Evolutionary conservation across 2,113 vertebrate genomes (phyloP).

Genomic region (Boleophthalmus pectinirostris): DNA sequence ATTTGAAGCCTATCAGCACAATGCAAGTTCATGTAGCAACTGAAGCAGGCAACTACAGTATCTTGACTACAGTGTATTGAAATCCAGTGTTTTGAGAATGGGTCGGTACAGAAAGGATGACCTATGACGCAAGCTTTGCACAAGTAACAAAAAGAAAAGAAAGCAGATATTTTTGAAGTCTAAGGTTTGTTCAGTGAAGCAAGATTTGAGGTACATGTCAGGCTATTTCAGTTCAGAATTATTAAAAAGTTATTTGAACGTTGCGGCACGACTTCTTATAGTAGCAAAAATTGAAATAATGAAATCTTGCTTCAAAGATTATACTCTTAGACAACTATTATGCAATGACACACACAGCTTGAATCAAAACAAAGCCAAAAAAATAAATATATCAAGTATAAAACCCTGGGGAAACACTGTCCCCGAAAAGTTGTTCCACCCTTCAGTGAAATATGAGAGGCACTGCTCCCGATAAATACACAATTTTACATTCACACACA

Average conservation of each 20-base stretch:
- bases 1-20: slow-evolving; percentile 3
- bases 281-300: neutral
- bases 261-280: neutral
- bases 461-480: slow-evolving; percentile 96
- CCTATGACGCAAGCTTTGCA: neutral
- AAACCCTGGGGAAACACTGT: slow-evolving; percentile 98
- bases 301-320: neutral
- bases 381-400: slow-evolving; percentile 74
- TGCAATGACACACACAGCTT: neutral
- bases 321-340: neutral
- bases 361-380: slow-evolving; percentile 16
- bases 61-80: slow-evolving; percentile 1
- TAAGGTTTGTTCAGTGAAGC: neutral
- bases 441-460: slow-evolving; percentile 93
- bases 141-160: neutral
- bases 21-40: slow-evolving; percentile 3
- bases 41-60: neutral
- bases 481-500: slow-evolving; percentile 69
- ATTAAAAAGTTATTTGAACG: neutral
- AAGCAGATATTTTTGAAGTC: neutral
- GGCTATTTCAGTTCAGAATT: neutral
- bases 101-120: neutral
- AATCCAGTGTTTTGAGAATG: neutral
- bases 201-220: neutral
- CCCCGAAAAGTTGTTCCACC: slow-evolving; percentile 96